These are phyloP conservation scores for Nycticryphes semicollaris DNA, from an alignment of 2,113 vertebrate genomes.

Conservation along the genomic window DNA sequence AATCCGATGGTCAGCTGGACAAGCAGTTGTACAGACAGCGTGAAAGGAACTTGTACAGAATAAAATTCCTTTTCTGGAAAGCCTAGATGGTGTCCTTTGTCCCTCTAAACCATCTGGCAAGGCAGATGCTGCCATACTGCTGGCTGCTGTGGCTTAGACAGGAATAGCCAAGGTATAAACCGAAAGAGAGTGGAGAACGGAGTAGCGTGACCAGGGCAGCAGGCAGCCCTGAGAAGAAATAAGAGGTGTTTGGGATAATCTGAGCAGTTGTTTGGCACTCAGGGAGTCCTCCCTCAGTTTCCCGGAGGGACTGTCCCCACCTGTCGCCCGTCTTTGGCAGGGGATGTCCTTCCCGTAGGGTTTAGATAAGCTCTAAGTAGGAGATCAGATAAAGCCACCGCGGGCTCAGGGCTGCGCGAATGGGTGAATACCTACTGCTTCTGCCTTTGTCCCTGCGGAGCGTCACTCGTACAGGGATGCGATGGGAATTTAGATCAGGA, in stretches of 20 bases:
- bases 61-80: not conserved
- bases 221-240: not conserved
- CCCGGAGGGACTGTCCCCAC: not conserved
- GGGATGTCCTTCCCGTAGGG: not conserved
- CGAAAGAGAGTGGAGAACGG: not conserved
- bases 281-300: not conserved
- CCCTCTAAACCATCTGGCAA: not conserved
- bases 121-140: not conserved
- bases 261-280: not conserved
- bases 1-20: slow-evolving; percentile 17
- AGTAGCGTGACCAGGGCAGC: not conserved
- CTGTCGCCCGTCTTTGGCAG: not conserved
- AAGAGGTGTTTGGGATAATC: not conserved
- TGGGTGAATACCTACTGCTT: not conserved
- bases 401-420: not conserved
- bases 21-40: not conserved
- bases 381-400: not conserved
- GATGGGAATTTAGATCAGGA: not conserved
- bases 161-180: not conserved
- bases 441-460: accelerated
- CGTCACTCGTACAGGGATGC: not conserved
- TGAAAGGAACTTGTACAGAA: not conserved
- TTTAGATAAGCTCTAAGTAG: not conserved
- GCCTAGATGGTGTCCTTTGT: not conserved
- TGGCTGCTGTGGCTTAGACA: not conserved